These are phyloP conservation scores for Himalopsyche anomala DNA, from an alignment of 2,888 invertebrate species.

Conservation along the genomic window DNA sequence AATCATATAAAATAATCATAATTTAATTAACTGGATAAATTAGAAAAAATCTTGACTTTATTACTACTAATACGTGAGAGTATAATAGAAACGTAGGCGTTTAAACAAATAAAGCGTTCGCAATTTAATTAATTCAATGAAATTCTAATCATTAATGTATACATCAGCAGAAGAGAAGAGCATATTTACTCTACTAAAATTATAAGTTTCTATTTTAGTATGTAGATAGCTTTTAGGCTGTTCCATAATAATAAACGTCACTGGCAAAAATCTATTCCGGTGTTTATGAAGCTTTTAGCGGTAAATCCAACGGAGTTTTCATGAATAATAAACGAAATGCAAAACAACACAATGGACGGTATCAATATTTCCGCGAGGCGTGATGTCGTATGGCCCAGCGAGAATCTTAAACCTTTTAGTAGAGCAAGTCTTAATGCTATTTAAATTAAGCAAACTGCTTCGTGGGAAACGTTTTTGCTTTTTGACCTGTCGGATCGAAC, in stretches of 20 bases:
- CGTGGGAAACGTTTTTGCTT: constrained; percentile 43
- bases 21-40: too few species aligned
- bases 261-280: background rate
- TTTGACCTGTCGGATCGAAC: constrained; percentile 38
- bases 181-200: too few species aligned
- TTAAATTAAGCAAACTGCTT: constrained; percentile 38
- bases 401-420: constrained; percentile 31
- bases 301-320: background rate
- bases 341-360: constrained; percentile 6
- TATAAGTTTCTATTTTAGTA: too few species aligned
- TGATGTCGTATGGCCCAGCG: constrained; percentile 6
- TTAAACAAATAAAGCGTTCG: too few species aligned
- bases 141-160: too few species aligned
- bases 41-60: too few species aligned
- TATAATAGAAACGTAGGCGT: too few species aligned
- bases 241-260: background rate
- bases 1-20: too few species aligned
- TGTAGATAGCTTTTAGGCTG: background rate
- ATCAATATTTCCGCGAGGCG: constrained; percentile 3
- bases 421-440: constrained; percentile 40
- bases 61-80: too few species aligned
- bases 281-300: background rate
- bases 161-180: too few species aligned
- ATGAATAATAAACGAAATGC: constrained; percentile 40
- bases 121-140: too few species aligned